These are phyloP conservation scores for Leptoclinus maculatus DNA, from an alignment of 2,797 vertebrate species.

Conservation along the genomic window DNA sequence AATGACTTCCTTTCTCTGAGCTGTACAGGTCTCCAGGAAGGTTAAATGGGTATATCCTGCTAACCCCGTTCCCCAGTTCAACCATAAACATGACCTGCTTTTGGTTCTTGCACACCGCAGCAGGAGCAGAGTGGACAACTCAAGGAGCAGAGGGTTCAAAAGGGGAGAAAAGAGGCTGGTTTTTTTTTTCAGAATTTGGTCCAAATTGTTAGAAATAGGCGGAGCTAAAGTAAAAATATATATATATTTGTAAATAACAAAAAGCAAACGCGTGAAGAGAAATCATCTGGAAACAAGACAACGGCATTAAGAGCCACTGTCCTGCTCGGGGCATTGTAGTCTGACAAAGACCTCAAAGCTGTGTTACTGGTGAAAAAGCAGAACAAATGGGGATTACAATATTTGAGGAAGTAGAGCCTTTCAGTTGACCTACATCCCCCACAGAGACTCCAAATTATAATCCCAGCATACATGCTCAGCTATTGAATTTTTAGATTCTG, in stretches of 20 bases:
- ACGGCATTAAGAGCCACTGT: conserved; percentile 42
- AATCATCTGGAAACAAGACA: conserved; percentile 37
- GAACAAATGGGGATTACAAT: conserved; percentile 81
- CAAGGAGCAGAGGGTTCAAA: conserved; percentile 17
- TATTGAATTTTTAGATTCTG: conserved; percentile 70
- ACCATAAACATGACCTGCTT: conserved; percentile 59
- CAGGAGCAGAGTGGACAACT: conserved; percentile 9
- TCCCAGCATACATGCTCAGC: conserved; percentile 66
- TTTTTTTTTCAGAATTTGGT: background rate
- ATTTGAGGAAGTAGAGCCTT: conserved; percentile 79
- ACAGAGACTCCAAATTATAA: conserved; percentile 74
- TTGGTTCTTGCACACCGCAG: conserved; percentile 14
- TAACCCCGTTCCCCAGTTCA: conserved; percentile 57
- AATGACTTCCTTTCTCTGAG: conserved; percentile 74
- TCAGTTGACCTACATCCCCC: conserved; percentile 79
- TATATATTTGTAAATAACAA: background rate
- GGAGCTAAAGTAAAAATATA: background rate
- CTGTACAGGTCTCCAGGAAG: conserved; percentile 41
- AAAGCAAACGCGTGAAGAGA: conserved; percentile 14
- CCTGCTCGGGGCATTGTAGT: conserved; percentile 52
- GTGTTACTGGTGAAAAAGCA: conserved; percentile 69
- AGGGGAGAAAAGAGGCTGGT: background rate
- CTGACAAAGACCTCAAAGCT: conserved; percentile 68
- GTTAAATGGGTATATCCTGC: conserved; percentile 74
- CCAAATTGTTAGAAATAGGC: background rate